Evolutionary conservation across 2,888 invertebrate genomes (phyloP).

Genomic region (Ceratothoa steindachneri): DNA sequence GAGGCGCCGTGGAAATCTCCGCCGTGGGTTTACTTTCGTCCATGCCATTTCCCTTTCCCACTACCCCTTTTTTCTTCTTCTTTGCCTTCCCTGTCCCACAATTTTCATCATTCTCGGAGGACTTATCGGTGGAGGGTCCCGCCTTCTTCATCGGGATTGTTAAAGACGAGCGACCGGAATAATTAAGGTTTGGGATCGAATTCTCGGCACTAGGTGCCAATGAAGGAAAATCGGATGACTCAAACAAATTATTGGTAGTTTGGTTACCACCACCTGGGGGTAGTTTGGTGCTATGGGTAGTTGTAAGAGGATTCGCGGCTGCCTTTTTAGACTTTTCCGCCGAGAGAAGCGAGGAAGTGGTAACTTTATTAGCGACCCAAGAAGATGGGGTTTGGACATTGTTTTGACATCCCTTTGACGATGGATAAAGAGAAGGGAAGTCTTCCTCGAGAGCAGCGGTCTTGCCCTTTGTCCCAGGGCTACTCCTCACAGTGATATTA

Average conservation of each 20-base stretch:
- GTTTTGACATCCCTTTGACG: constrained; percentile 22
- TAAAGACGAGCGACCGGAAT: constrained; percentile 41
- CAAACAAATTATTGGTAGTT: constrained; percentile 15
- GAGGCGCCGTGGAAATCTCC: background rate
- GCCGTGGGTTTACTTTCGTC: background rate
- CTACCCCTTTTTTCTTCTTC: constrained; percentile 37
- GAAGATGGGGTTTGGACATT: background rate
- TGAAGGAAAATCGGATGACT: constrained; percentile 45
- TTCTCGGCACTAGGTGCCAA: constrained; percentile 25
- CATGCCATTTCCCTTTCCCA: constrained; percentile 9
- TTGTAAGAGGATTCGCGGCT: too few relatives aligned
- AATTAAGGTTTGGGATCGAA: constrained; percentile 27
- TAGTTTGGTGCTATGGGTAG: too few relatives aligned
- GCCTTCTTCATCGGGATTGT: constrained; percentile 22
- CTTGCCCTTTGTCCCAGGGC: constrained; percentile 14
- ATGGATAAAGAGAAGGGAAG: constrained; percentile 35
- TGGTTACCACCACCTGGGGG: constrained; percentile 26
- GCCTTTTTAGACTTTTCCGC: too few relatives aligned
- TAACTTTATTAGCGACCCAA: constrained; percentile 7
- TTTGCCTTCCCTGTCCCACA: constrained; percentile 5
- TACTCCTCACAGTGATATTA: constrained; percentile 35
- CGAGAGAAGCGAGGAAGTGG: too few relatives aligned
- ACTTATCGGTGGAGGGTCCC: background rate
- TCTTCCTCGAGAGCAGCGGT: constrained; percentile 24
- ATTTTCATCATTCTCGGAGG: constrained; percentile 22